Conservation (phyloP, 2,797 vertebrate species). For the Ctenochaetus hawaiiensis region DNA sequence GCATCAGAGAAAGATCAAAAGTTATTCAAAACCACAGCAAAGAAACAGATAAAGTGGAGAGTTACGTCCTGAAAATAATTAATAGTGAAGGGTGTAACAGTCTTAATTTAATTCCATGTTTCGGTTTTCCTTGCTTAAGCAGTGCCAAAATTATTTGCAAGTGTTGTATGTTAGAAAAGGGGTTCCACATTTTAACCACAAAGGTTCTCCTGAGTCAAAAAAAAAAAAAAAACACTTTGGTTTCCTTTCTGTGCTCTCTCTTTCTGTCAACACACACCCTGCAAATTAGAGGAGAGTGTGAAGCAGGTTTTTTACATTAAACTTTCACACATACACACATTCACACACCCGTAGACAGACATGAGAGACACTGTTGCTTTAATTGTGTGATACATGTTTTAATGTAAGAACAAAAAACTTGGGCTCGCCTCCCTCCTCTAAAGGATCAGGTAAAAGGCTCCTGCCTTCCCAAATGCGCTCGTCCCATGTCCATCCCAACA, state of each 20-base stretch:
- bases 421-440: conserved; percentile 82
- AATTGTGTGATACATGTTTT: conserved; percentile 80
- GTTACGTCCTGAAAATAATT: conserved; percentile 24
- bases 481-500: conserved; percentile 90
- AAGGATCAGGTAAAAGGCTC: conserved; percentile 89
- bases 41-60: background rate
- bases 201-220: conserved; percentile 48
- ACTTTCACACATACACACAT: conserved; percentile 49
- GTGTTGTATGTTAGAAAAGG: conserved; percentile 1
- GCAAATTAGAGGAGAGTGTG: conserved; percentile 73
- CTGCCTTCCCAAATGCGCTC: conserved; percentile 78
- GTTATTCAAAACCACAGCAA: conserved; percentile 5
- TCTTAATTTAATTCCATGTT: conserved; percentile 30
- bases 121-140: conserved; percentile 19
- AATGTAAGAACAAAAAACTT: conserved; percentile 79
- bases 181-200: conserved; percentile 48
- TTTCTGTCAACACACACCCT: conserved; percentile 56
- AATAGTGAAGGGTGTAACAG: conserved; percentile 7
- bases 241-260: conserved; percentile 59
- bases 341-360: conserved; percentile 51
- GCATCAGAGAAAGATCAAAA: conserved; percentile 30
- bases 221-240: conserved; percentile 54
- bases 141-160: conserved; percentile 19
- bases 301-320: conserved; percentile 63
- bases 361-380: conserved; percentile 78